phyloP scores from a whole-genome alignment of 2,797 vertebrate species.

The Petrocephalus schoutedeni region DNA sequence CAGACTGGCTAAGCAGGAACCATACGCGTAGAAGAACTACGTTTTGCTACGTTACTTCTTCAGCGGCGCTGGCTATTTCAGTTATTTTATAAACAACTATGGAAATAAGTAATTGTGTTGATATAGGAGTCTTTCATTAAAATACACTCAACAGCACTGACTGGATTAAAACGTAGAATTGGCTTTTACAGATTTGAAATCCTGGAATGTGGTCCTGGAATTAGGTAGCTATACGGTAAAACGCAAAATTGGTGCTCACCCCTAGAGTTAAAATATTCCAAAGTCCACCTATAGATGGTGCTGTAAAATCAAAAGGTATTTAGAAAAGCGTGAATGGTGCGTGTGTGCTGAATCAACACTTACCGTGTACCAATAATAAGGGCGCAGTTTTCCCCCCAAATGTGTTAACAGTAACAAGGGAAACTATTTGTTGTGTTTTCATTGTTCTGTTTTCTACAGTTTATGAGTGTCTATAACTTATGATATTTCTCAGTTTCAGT shows the following conservation, averaged over 20 bases:
- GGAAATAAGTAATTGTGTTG: background rate
- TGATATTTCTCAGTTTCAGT: background rate
- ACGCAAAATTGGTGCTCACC: background rate
- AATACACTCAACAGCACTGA: background rate
- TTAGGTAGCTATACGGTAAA: background rate
- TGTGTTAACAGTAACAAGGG: background rate
- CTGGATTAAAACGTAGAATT: background rate
- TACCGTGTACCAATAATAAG: background rate
- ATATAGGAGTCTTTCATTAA: background rate
- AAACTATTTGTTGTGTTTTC: background rate
- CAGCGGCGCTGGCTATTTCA: background rate
- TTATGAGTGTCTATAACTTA: background rate
- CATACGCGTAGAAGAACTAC: background rate
- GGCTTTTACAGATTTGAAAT: background rate
- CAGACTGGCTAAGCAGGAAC: background rate
- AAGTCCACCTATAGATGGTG: background rate
- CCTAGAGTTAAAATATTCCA: background rate
- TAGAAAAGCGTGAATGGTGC: background rate
- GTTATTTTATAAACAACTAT: background rate
- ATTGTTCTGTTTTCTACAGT: background rate
- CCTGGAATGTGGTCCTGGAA: background rate
- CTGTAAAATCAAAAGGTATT: background rate
- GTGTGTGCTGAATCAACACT: background rate
- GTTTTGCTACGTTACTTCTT: background rate
- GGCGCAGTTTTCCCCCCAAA: background rate